These are phyloP conservation scores for Passer montanus DNA, from an alignment of 2,113 vertebrate species.

Conservation along the genomic window DNA sequence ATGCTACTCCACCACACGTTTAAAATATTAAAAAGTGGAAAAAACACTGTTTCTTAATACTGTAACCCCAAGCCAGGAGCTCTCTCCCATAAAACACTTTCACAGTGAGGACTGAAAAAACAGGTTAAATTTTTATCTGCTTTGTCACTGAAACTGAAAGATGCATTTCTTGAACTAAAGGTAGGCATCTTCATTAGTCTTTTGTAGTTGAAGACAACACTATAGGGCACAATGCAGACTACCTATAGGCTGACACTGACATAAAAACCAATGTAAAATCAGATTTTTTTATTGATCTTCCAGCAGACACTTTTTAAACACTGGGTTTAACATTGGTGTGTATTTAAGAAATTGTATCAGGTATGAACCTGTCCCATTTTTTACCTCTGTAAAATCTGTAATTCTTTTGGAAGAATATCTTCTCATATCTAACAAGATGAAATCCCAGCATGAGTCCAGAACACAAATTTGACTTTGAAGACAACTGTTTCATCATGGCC, in stretches of 20 bases:
- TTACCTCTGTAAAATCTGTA: neutral
- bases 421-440: neutral
- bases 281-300: neutral
- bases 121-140: neutral
- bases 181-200: neutral
- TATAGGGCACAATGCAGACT: neutral
- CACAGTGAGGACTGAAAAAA: neutral
- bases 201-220: neutral
- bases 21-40: neutral
- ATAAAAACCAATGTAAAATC: neutral
- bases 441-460: neutral
- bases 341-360: neutral
- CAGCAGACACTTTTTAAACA: neutral
- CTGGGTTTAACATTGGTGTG: neutral
- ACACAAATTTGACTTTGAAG: conserved; percentile 4
- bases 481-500: neutral
- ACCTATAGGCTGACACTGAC: neutral
- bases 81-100: neutral
- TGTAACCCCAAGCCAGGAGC: neutral
- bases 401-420: neutral
- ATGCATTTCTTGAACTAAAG: neutral
- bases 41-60: neutral
- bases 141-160: neutral
- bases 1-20: neutral
- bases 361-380: neutral